These are phyloP conservation scores for Odontomyia ornata DNA, from an alignment of 2,888 invertebrate genomes.

Conservation along the genomic window DNA sequence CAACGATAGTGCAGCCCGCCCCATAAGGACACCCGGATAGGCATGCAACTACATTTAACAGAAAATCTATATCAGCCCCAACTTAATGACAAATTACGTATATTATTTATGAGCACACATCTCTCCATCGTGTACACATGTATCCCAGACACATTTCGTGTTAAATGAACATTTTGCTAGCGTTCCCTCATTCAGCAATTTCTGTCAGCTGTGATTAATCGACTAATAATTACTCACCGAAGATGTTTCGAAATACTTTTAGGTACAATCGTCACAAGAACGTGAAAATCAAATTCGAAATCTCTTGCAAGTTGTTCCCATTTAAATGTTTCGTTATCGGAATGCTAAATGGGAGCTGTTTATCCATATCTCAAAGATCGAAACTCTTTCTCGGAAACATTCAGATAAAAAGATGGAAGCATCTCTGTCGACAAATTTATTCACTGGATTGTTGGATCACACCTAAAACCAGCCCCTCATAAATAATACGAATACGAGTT, in stretches of 20 bases:
- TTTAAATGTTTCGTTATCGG: background rate
- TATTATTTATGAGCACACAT: background rate
- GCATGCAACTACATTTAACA: no score
- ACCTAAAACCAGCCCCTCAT: slow-evolving; percentile 7
- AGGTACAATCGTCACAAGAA: background rate
- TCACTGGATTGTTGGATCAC: background rate
- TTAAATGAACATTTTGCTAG: background rate
- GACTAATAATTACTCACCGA: slow-evolving; percentile 25
- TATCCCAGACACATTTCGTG: background rate
- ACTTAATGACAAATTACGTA: background rate
- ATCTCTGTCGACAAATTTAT: background rate
- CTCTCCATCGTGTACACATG: background rate
- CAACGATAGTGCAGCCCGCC: no score
- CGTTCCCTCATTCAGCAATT: background rate
- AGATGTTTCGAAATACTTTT: background rate
- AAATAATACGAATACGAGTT: background rate
- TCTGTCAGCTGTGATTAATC: slow-evolving; percentile 29
- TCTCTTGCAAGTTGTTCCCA: background rate
- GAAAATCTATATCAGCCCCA: no score
- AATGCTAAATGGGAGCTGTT: background rate
- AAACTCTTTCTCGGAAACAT: background rate
- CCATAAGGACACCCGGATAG: no score
- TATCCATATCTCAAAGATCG: background rate
- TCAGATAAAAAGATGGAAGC: background rate
- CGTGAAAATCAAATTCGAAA: background rate